These are phyloP conservation scores for Drosophila histrio DNA, from an alignment of 2,888 invertebrate genomes.

Conservation along the genomic window DNA sequence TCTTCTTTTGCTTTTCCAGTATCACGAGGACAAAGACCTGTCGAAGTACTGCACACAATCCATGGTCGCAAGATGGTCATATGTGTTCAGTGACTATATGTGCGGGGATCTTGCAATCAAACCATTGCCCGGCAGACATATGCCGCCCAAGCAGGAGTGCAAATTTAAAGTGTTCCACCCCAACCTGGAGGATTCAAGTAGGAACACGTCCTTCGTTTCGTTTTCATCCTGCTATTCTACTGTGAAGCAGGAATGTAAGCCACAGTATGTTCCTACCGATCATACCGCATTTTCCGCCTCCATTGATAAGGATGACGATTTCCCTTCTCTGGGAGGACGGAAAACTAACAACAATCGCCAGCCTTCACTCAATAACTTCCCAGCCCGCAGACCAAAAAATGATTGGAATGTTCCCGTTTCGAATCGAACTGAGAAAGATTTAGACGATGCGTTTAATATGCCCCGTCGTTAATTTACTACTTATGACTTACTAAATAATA, in stretches of 20 bases:
- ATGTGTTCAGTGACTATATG: conserved; percentile 84
- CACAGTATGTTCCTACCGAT: conserved; percentile 30
- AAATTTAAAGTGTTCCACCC: conserved; percentile 24
- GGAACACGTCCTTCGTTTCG: neutral
- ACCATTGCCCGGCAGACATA: conserved; percentile 83
- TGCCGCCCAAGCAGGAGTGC: conserved; percentile 71
- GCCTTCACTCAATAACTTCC: too few species aligned
- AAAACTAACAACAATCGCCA: neutral
- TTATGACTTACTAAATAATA: too few species aligned
- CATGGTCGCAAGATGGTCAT: conserved; percentile 84
- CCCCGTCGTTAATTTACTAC: neutral
- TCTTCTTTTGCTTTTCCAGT: conserved; percentile 72
- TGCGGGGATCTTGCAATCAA: conserved; percentile 83
- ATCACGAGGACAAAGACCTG: conserved; percentile 82
- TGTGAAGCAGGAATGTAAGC: conserved; percentile 15
- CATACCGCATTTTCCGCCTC: conserved; percentile 18
- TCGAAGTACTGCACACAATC: conserved; percentile 84
- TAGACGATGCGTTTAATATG: conserved; percentile 28
- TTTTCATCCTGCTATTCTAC: neutral
- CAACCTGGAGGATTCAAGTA: neutral
- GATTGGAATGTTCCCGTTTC: conserved; percentile 25
- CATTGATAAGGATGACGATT: conserved; percentile 4
- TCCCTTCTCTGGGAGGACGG: conserved; percentile 39
- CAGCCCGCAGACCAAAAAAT: neutral
- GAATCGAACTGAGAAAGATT: neutral